Base-by-base conservation (phyloP, 2,113 vertebrate species). In the Gavialis gangeticus region DNA sequence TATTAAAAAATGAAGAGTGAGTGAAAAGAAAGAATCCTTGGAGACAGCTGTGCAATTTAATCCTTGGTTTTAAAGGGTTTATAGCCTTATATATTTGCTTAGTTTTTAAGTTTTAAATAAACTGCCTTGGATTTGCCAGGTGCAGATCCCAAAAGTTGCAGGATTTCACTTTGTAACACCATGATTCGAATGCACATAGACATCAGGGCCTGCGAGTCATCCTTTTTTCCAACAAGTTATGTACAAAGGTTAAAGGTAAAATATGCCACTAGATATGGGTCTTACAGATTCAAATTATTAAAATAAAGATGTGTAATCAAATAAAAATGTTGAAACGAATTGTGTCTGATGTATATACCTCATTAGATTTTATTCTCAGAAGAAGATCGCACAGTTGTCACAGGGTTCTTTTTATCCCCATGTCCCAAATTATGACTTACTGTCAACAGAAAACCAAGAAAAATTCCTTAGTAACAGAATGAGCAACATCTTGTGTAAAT, bases 101-200 rank as follows among this genome's bases (percentile, higher is more conserved):
- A 34, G 75, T 67, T 56, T 71, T 89, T 59, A 15, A 10, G 16
- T 63, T 75, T 37, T 73, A 1, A 13, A 30, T 63, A 83, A 12
- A 5, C 21, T 77, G 24, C 88, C 77, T 3, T 86, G 14, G 75
- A 28, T 82, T 84, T 89, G 30, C 21, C 79, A 75, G 4, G 21
- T 75, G 9, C 6, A 60, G 6, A 22, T 75, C 24, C 64, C 84
- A 87, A 56, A 58, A 81, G 46, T 6, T 15, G 77, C 16, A 80
- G 19, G 14, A 89, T 18, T 75, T 93, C 75, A 13, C 8, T 19
- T 21, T 28, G 67, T 75, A 17, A 69, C 24, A 46, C 14, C 58
- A 10, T 1, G 1, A 25, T 22, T 84, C 62, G 46, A n/a, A 0
- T 3, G 30, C 27, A 3, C 80, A 2, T 75, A 17, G n/a, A 81